Evolutionary conservation across 2,113 vertebrate species (phyloP).

Genomic region (Ciconia boyciana): DNA sequence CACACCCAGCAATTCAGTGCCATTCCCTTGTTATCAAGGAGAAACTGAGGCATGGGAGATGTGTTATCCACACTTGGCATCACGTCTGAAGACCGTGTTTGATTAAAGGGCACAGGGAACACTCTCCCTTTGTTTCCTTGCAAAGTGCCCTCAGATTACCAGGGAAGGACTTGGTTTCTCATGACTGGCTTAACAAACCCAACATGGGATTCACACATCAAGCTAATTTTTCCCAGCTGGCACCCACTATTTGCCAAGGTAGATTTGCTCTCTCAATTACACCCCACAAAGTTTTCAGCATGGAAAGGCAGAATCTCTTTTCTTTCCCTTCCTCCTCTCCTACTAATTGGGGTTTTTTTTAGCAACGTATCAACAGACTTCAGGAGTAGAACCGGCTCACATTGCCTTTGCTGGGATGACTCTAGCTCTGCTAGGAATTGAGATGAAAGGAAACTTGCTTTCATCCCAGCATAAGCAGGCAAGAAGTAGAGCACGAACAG

Average conservation of each 20-base stretch:
- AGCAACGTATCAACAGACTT: conserved; percentile 31
- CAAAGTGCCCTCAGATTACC: background rate
- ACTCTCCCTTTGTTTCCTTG: background rate
- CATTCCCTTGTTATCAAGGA: background rate
- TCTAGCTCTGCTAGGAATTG: conserved; percentile 53
- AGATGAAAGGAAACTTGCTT: conserved; percentile 56
- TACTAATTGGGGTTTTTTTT: background rate
- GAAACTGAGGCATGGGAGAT: background rate
- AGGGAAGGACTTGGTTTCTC: background rate
- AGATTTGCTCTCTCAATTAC: conserved; percentile 12
- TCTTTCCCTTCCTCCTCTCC: background rate
- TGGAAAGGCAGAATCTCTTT: background rate
- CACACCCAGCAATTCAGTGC: background rate
- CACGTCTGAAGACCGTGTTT: background rate
- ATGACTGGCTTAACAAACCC: background rate
- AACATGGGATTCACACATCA: background rate
- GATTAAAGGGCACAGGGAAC: background rate
- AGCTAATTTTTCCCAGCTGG: background rate
- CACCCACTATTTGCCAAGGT: background rate
- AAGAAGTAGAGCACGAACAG: conserved; percentile 52
- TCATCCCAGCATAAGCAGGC: conserved; percentile 34
- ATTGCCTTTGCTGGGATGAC: conserved; percentile 52
- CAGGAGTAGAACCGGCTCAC: background rate
- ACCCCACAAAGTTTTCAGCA: background rate
- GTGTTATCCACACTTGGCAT: background rate